Evolutionary conservation across 2,797 vertebrate species (phyloP), one percentile per base, ranked within the genome.

Genomic region (Tinamus major): DNA sequence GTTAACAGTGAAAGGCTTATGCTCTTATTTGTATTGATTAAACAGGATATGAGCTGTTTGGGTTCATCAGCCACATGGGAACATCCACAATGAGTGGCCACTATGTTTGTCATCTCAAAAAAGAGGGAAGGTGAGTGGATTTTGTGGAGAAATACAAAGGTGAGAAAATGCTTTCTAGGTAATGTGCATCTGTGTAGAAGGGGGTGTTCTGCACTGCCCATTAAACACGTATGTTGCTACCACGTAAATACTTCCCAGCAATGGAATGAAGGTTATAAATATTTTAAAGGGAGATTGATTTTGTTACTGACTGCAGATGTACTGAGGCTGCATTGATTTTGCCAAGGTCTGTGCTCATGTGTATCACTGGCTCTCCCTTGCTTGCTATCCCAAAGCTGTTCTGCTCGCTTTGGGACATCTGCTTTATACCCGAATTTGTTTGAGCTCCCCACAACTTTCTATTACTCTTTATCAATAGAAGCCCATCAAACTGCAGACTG

Each of bases 1-100:
- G 10, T 29, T 68, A 76, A 31, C 37, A 67, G 17, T 48, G 19
- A 53, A 81, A 79, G 26, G 29, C 27, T 93, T 41, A 92, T 1
- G 5, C n/a, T 95, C 27, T 35, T 23, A 9, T 97, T 94, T 91
- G 7, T 91, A 1, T 93, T 95, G 96, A 41, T 93, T 95, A 44
- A 75, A 70, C 93, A 99, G 99, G 98, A 59, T 99, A 99, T 19
- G 99, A 99, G 96, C 98, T 99, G 65, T 99, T 99, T 91, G 99
- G 98, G 56, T 99, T 99, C 97, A 99, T 99, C 98, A 99, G 99
- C 97, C 99, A 99, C 97, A 99, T 99, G 98, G 99, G 99, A 97
- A 98, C 98, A 79, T 99, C 99, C 75, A 99, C 99, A 15, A 99
- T 99, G 99, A 99, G 99, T 37, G 99, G 99, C 84, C 99, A 99